Evolutionary conservation across 1,140 invertebrate genomes (phyloP).

Genomic region (Cherax quadricarinatus): DNA sequence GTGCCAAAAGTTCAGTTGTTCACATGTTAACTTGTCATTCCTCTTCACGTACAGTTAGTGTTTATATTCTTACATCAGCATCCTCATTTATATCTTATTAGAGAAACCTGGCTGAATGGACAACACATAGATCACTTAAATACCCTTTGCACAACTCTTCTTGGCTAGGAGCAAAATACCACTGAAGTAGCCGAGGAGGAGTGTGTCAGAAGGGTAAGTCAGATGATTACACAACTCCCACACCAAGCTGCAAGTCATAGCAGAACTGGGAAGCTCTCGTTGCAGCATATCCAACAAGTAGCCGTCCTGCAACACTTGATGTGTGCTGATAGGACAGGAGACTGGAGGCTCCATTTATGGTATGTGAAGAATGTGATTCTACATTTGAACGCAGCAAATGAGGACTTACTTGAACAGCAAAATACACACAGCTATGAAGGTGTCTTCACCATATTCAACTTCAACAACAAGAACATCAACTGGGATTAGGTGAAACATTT

Average conservation of each 20-base stretch:
- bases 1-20: slow-evolving; percentile 28
- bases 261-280: neutral
- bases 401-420: no score
- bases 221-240: neutral
- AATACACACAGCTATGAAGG: no score
- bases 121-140: neutral
- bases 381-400: neutral
- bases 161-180: neutral
- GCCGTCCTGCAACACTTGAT: slow-evolving; percentile 9
- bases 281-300: slow-evolving; percentile 20
- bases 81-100: no score
- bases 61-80: no score
- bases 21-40: slow-evolving; percentile 43
- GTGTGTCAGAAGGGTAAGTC: neutral
- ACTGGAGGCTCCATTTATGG: neutral
- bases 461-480: no score
- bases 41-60: neutral
- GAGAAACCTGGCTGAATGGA: neutral
- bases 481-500: no score
- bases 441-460: no score
- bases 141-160: neutral
- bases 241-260: neutral
- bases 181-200: neutral
- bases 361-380: slow-evolving; percentile 28
- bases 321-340: neutral